These are phyloP conservation scores for Semaprochilodus insignis DNA, from an alignment of 2,797 vertebrate genomes.

Conservation along the genomic window DNA sequence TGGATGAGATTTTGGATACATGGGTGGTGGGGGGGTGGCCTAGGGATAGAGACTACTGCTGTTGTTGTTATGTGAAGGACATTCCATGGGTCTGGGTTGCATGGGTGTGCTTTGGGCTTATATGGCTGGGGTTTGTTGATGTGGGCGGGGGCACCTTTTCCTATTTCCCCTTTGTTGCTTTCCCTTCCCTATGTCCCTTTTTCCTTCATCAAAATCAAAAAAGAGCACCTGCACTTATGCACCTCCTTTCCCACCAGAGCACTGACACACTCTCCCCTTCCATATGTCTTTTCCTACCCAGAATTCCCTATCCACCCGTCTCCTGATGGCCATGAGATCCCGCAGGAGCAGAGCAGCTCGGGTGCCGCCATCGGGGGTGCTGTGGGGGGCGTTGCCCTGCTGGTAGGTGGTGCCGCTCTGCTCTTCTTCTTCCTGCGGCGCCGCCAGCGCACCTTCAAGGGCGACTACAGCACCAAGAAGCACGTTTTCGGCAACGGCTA, in stretches of 20 bases:
- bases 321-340: conserved; percentile 71
- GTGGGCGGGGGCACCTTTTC: conserved; percentile 70
- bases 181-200: conserved; percentile 80
- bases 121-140: conserved; percentile 41
- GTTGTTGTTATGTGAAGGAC: neutral
- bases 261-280: conserved; percentile 95
- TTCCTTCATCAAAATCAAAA: conserved; percentile 70
- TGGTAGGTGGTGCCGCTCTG: conserved; percentile 84
- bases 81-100: neutral
- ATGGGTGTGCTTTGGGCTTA: conserved; percentile 28
- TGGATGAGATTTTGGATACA: neutral
- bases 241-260: conserved; percentile 84
- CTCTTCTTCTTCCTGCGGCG: conserved; percentile 91
- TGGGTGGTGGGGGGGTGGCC: neutral
- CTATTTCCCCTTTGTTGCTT: conserved; percentile 55
- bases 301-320: conserved; percentile 91
- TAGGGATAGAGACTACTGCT: neutral
- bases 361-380: conserved; percentile 88
- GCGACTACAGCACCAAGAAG: conserved; percentile 99
- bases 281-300: conserved; percentile 99
- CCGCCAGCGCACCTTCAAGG: conserved; percentile 98
- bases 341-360: conserved; percentile 74
- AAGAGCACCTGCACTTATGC: conserved; percentile 76
- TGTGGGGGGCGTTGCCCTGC: conserved; percentile 88
- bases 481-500: conserved; percentile 97